Base-by-base conservation (phyloP, 2,113 vertebrate genomes). In the Pseudopodoces humilis region DNA sequence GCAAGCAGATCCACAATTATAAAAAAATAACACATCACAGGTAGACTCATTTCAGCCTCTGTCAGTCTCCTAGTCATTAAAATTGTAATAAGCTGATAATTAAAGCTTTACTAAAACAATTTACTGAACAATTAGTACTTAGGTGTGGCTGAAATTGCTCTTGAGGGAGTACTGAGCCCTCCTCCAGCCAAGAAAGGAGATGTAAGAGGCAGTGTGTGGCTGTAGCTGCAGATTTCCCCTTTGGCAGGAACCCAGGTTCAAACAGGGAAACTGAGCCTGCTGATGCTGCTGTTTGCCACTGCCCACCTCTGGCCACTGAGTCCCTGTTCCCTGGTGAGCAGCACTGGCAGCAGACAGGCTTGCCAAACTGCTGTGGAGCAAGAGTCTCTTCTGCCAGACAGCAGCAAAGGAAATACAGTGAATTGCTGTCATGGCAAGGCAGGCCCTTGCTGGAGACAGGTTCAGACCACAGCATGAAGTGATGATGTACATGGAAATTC, bases 111-210 rank as follows among this genome's bases (percentile, higher is more conserved):
- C 43, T 39, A n/a, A 91, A 63, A 76, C 59, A 2, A 81, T 69
- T 94, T 95, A 78, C 92, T 35, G 71, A 93, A 75, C 79, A 93
- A 93, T 96, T 96, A 95, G 85, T 68, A 87, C 25, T 69, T 77
- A 70, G 78, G 75, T 68, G 79, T 24, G 72, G 44, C 83, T 60
- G 30, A 49, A 92, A 83, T 55, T 56, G 27, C 56, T 88, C 56
- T 15, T 11, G 37, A 56, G 12, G 33, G 59, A 95, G 25, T 39
- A 75, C 0, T 20, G 50, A 74, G 68, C 33, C 59, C 25, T 55
- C 13, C 39, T 90, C 16, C 0, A 3, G 85, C n/a, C 37, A 68
- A 46, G 71, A 88, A 67, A 52, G 21, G 15, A 78, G 41, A 65
- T 63, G 16, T 3, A 63, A 22, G 47, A 86, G 39, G 18, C 30